A percentile compares a stretch with the other conserved stretches of the same genome.
phyloP scores from a whole-genome alignment of 2,797 vertebrate species.

The Helostoma temminkii region DNA sequence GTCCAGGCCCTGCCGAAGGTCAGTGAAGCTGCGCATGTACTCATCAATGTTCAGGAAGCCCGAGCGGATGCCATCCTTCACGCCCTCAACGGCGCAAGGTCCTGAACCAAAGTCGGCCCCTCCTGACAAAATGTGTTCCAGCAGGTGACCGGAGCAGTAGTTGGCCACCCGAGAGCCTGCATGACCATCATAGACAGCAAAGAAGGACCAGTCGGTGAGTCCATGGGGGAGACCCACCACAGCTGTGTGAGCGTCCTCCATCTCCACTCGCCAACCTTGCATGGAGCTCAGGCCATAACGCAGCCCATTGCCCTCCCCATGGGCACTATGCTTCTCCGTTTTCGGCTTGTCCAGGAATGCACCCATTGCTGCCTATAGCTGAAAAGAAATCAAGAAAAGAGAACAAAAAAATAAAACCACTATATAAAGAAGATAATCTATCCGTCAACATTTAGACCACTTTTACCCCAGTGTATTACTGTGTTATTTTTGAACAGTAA shows the following conservation, averaged over 20 bases:
- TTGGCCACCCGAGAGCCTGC: slow-evolving; percentile 98
- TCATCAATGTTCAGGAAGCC: slow-evolving; percentile 99
- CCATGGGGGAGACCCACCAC: slow-evolving; percentile 96
- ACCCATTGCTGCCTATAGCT: slow-evolving; percentile 95
- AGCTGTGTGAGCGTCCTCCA: slow-evolving; percentile 99
- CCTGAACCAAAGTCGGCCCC: slow-evolving; percentile 92
- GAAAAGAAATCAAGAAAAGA: slow-evolving; percentile 25
- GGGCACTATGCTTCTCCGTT: slow-evolving; percentile 98
- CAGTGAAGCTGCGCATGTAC: slow-evolving; percentile 98
- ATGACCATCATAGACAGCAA: slow-evolving; percentile 98
- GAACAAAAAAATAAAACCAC: slow-evolving; percentile 4
- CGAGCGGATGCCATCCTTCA: slow-evolving; percentile 96
- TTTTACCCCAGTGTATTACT: background rate
- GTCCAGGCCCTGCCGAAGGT: slow-evolving; percentile 98
- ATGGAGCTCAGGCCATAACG: slow-evolving; percentile 98
- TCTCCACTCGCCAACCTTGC: slow-evolving; percentile 99
- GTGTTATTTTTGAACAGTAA: no score
- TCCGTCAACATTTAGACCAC: background rate
- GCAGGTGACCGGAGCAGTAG: slow-evolving; percentile 96
- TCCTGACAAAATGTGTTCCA: slow-evolving; percentile 96
- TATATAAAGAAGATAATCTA: slow-evolving; percentile 1
- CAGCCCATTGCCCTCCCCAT: slow-evolving; percentile 95
- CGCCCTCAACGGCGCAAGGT: slow-evolving; percentile 91
- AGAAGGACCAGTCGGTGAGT: slow-evolving; percentile 98
- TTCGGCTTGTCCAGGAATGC: slow-evolving; percentile 99